Base-by-base conservation (phyloP, 2,797 vertebrate genomes). In the Cyprinella venusta region DNA sequence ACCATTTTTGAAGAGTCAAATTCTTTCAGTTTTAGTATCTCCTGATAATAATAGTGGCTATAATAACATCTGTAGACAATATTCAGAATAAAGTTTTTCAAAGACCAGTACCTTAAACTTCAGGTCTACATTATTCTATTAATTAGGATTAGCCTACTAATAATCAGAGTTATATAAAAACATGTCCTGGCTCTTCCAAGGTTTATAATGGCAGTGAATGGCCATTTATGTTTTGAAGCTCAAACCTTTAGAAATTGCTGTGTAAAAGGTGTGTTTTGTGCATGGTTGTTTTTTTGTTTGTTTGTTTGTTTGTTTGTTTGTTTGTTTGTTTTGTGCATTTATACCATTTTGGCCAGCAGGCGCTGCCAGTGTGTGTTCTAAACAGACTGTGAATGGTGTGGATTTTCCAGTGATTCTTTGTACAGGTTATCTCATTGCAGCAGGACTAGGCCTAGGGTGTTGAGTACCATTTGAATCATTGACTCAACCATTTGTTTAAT, bases 381-480 rank as follows among this genome's bases (percentile, higher is more conserved):
- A 24, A 61, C 10, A 61, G 56, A 6, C 10, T 61, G n/a, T 13
- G 5, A 61, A 24, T 61, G 4, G 54, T 59, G 56, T 12, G 59
- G 12, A 26, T 61, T 33, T 71, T 30, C 3, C 18, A 52, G 18
- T 7, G 2, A 7, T 18, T 72, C 8, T 30, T 30, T 30, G 10
- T 72, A 1, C 8, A 65, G 30, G 45, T 21, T 33, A 21, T 52
- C 21, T 72, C 6, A 12, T 52, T 54, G 7, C 6, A 30, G 7
- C 6, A 30, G 26, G 18, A 52, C 9, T 36, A 52, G 30, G 70
- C 42, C 10, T 42, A 42, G 30, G 45, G 26, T 50, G 42, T 33
- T 72, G 26, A 72, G 13, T 70, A 45, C 6, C 40, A 45, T 18
- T 70, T 70, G 68, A 70, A 50, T 72, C 45, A 12, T 18, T 71